Conservation (phyloP, 2,797 vertebrate species). For the Tamandua tetradactyla region DNA sequence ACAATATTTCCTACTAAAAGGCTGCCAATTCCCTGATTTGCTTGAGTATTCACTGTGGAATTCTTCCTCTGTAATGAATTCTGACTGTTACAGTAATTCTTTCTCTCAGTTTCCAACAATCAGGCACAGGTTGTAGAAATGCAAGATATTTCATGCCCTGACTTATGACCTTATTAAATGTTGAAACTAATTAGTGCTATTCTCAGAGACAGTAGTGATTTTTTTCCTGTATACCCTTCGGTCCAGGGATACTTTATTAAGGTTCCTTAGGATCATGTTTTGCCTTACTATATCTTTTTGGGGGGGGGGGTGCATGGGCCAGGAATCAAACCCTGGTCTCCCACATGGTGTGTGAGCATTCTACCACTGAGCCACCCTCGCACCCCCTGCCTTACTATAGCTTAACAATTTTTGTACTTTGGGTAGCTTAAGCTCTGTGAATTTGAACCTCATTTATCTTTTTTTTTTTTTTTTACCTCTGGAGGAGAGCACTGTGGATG, state of each 20-base stretch:
- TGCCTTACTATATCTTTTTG: not conserved
- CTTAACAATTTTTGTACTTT: conserved; percentile 7
- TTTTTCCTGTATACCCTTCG: not conserved
- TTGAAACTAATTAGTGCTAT: conserved; percentile 12
- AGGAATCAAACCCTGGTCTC: too few species aligned
- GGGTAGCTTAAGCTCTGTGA: not conserved
- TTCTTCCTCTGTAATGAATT: conserved; percentile 25
- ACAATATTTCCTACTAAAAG: conserved; percentile 16
- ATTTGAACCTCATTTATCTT: not conserved
- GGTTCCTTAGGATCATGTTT: not conserved
- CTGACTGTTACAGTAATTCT: not conserved
- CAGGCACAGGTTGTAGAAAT: conserved; percentile 16
- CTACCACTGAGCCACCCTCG: too few species aligned
- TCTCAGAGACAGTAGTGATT: not conserved
- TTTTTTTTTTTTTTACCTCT: not conserved
- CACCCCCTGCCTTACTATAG: not conserved
- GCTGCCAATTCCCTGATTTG: not conserved
- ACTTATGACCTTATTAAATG: conserved; percentile 18
- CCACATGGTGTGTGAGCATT: too few species aligned
- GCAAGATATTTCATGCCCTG: not conserved
- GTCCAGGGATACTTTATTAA: not conserved
- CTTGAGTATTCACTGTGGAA: conserved; percentile 32
- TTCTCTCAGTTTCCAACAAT: not conserved
- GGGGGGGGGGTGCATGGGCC: too few species aligned
- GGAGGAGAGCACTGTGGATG: not conserved